Base-by-base conservation (phyloP, 1,140 invertebrate species). In the Drosophila sp. region DNA sequence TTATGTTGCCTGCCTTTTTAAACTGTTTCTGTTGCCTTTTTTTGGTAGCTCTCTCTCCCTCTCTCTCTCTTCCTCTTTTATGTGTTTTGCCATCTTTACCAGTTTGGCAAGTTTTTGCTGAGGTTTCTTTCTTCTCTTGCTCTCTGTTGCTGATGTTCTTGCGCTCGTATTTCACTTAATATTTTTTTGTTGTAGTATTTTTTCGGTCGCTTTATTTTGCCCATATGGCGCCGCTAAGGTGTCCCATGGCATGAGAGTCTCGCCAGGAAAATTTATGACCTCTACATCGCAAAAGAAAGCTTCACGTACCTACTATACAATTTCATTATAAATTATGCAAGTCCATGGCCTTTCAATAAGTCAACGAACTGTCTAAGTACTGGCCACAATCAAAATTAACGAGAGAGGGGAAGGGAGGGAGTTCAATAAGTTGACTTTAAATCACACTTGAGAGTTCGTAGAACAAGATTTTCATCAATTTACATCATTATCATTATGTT, bases 281-380 rank as follows among this genome's bases (percentile, higher is more conserved):
- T 64, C 70, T 66, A 65, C 63, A 50, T 17, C 17, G 17, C 17
- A 7, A 66, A 56, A 62, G 40, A 79, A 61, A 68, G 60, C 66
- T 56, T 84, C 70, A 80, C 65, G 56, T 66, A 66, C 62, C 73
- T 35, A 66, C 61, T 80, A 80, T 80, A 80, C 61, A 86, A 86
- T 85, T 81, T 81, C 82, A 78, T 67, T 66, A 81, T 85, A 74
- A 85, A 87, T 85, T 85, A 85, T 85, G 82, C 79, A 81, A 76
- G 76, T 62, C 68, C 74, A 86, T 72, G 80, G 76, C 74, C 70
- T 78, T 78, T 60, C 72, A 69, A 81, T 66, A 78, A 86, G 82
- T 79, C 82, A 85, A 85, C 60, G 83, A 85, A 79, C 82, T 10
- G 17, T 10, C 33, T 4, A 10, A 35, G 32, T 32, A 44, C 55